A percentile compares a stretch with the other conserved stretches of the same genome.
Evolutionary conservation across 2,888 invertebrate genomes (phyloP).

Genomic region (Alloplasta piceator): DNA sequence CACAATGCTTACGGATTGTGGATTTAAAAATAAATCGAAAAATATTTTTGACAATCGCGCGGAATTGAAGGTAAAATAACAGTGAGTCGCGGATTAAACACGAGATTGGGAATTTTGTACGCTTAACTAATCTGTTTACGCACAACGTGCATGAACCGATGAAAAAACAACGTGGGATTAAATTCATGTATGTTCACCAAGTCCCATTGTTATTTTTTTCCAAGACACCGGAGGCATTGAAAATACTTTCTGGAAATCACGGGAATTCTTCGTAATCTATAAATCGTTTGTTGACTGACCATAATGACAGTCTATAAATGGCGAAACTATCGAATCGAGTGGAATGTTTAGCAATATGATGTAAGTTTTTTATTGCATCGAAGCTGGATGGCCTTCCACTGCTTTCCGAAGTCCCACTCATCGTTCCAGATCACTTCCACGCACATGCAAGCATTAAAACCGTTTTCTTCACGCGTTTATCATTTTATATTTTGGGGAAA

Average conservation of each 20-base stretch:
- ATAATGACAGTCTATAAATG: constrained; percentile 49
- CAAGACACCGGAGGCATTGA: background rate
- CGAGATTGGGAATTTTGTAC: no score
- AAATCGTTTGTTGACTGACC: constrained; percentile 8
- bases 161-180: constrained; percentile 3
- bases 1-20: background rate
- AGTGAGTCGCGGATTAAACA: no score
- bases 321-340: constrained; percentile 55
- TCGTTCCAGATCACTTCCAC: constrained; percentile 40
- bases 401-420: constrained; percentile 51
- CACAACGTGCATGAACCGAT: no score
- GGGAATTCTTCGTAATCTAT: constrained; percentile 2
- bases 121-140: no score
- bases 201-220: background rate
- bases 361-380: constrained; percentile 48
- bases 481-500: background rate
- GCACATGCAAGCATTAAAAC: constrained; percentile 5
- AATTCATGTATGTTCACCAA: background rate
- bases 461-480: background rate
- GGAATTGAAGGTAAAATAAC: no score
- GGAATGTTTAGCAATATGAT: constrained; percentile 57
- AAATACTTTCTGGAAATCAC: constrained; percentile 28
- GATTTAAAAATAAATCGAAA: no score
- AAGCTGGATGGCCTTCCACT: constrained; percentile 61
- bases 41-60: no score